These are phyloP conservation scores for Macaria notata DNA, from an alignment of 2,888 invertebrate species.

Conservation along the genomic window DNA sequence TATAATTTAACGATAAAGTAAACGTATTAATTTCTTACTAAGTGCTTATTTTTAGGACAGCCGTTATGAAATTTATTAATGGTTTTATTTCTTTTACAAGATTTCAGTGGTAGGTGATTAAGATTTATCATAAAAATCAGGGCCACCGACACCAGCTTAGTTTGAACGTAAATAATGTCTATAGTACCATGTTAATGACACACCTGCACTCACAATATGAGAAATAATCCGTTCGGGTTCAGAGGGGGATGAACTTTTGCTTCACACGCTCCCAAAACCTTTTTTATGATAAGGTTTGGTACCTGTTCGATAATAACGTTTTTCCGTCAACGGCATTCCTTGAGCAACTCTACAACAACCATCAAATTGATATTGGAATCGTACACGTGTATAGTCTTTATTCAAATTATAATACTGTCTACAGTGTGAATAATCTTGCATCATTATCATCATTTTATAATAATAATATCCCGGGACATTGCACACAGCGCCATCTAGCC, in stretches of 20 bases:
- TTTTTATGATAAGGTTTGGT: slow-evolving; percentile 35
- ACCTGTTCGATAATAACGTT: slow-evolving; percentile 19
- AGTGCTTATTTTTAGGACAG: too few species aligned
- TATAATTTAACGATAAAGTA: too few species aligned
- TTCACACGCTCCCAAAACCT: slow-evolving; percentile 51
- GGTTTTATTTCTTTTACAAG: too few species aligned
- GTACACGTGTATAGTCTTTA: slow-evolving; percentile 6
- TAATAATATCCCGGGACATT: too few species aligned
- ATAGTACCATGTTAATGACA: slow-evolving; percentile 19
- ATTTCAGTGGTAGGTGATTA: too few species aligned
- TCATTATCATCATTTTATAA: too few species aligned
- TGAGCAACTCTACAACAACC: slow-evolving; percentile 5
- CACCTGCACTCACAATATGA: slow-evolving; percentile 45
- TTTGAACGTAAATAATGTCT: too few species aligned
- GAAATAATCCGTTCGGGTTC: slow-evolving; percentile 42
- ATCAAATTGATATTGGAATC: slow-evolving; percentile 2
- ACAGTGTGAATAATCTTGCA: slow-evolving; percentile 5
- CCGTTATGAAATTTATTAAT: too few species aligned
- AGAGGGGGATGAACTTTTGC: slow-evolving; percentile 54
- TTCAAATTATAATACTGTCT: slow-evolving; percentile 3
- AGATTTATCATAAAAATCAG: too few species aligned
- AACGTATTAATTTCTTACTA: too few species aligned
- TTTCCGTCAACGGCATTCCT: slow-evolving; percentile 18
- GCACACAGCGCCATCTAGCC: too few species aligned
- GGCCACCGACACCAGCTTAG: too few species aligned